Base-by-base conservation (phyloP, 2,888 invertebrate species). In the Erebia ligea region DNA sequence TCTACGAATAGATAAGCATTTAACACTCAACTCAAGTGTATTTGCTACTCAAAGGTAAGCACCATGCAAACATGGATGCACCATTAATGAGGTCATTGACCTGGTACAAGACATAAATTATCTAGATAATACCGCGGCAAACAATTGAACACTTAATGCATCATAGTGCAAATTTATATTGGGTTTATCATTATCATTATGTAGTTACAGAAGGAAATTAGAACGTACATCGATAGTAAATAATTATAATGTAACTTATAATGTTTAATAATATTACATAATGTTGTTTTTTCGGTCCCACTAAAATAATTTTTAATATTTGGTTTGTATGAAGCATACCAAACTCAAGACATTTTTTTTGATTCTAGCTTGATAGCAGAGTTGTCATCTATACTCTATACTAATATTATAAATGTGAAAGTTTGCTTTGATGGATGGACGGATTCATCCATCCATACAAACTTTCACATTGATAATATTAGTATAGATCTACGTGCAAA, bases 181-280 rank as follows among this genome's bases (percentile, higher is more conserved):
- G 15, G 40, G 1, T n/a, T 59, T 59, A 40, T 59, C 17, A 10
- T 17, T 42, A 59, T 59, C 10, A 42, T 40, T 42, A 42, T 13
- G n/a, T 42, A 59, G 40, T 59, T 59, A 17, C 13, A 57, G 25
- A n/a, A 59, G 40, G 40, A 59, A 59, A 59, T 59, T 42, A 40
- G 40, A 42, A 9, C 59, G n/a, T 59, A 42, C 8, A 34, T 42
- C 4, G n/a, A 42, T 5, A 11, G 25, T 25, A 57, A 13, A 13
- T 25, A 54, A 54, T 54, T 58, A 13, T 13, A 15, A 15, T n/a
- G 0, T 25, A 21, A 21, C 21, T 21, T 21, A 21, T 21, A 21
- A 21, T 21, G 21, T 25, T 25, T 4, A 2, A 2, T 25, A 4
- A 4, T 25, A 25, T 25, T 25, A 25, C 3, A 25, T 25, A 25